phyloP scores from a whole-genome alignment of 2,113 vertebrate species.

The Pleuronectes platessa region DNA sequence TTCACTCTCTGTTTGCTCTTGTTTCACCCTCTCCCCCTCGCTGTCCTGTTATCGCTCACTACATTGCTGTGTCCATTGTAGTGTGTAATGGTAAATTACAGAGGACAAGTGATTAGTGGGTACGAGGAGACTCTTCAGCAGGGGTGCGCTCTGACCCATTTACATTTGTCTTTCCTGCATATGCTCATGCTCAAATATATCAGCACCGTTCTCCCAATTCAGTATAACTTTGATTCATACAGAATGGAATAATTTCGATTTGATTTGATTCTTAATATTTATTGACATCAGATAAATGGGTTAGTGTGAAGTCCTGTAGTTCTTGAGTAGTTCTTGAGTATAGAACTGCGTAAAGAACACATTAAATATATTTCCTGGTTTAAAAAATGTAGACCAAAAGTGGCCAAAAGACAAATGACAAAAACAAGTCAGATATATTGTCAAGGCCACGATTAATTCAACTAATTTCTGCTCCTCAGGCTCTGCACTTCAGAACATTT shows the following conservation, averaged over 20 bases:
- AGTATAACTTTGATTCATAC: neutral
- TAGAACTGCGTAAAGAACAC: no score
- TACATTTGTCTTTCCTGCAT: neutral
- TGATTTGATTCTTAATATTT: neutral
- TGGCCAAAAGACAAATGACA: neutral
- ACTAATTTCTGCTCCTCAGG: no score
- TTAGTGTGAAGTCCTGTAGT: neutral
- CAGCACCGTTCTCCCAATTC: neutral
- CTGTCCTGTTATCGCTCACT: conserved; percentile 19
- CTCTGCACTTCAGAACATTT: no score
- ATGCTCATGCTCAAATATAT: neutral
- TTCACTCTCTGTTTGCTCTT: conserved; percentile 31
- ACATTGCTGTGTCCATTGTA: neutral
- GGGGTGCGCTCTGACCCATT: neutral
- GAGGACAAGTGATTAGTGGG: conserved; percentile 28
- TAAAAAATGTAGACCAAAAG: neutral
- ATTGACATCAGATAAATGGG: neutral
- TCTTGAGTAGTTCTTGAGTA: no score
- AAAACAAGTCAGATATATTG: neutral
- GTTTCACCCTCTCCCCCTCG: neutral
- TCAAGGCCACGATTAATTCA: neutral
- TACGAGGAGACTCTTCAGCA: conserved; percentile 4
- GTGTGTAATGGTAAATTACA: conserved; percentile 40
- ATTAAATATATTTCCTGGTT: no score
- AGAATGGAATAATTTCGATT: neutral